Evolutionary conservation across 2,797 vertebrate species (phyloP).

Genomic region (Falco cherrug): DNA sequence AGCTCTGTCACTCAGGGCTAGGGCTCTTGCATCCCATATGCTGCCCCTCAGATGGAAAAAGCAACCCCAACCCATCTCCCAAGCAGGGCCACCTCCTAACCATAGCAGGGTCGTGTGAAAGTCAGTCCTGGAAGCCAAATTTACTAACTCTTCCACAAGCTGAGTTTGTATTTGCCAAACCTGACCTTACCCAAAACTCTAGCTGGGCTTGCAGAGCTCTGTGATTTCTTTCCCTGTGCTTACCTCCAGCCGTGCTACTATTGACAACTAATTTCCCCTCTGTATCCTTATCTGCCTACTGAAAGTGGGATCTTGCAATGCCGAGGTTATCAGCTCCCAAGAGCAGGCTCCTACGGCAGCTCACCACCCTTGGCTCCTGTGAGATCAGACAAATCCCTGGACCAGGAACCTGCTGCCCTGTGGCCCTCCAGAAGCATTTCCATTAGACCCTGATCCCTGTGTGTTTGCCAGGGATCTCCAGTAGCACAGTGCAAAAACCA

Average conservation of each 20-base stretch:
- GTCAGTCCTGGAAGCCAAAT: background rate
- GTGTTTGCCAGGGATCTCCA: background rate
- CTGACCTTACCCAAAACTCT: background rate
- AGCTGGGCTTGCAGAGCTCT: background rate
- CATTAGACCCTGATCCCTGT: fast-evolving
- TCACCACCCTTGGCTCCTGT: background rate
- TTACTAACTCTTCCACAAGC: background rate
- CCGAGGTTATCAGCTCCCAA: background rate
- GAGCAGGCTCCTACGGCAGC: background rate
- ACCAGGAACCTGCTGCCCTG: background rate
- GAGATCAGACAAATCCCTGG: background rate
- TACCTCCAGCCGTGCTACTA: background rate
- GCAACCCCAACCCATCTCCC: background rate
- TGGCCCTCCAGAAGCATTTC: background rate
- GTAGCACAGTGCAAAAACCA: background rate
- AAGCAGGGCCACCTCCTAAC: background rate
- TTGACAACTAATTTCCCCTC: background rate
- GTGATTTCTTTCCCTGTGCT: background rate
- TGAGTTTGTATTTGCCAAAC: background rate
- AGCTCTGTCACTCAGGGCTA: background rate
- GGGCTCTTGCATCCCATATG: background rate
- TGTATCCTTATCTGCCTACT: background rate
- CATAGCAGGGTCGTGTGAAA: background rate
- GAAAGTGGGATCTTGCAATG: background rate
- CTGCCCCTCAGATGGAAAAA: background rate